Evolutionary conservation across 2,888 invertebrate species (phyloP).

Genomic region (Tridacna gigas): DNA sequence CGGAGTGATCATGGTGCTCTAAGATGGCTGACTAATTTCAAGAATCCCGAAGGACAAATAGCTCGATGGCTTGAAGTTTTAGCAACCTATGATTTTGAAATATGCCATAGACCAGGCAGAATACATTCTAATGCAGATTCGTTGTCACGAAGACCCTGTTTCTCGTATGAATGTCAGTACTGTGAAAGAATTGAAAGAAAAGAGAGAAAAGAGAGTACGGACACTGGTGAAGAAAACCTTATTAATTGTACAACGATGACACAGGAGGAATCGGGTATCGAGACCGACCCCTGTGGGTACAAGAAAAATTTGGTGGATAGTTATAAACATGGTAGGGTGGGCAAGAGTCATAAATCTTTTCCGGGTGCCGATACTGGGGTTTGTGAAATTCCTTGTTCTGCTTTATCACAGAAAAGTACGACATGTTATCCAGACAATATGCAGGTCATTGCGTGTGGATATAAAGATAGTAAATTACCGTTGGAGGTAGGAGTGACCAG

Average conservation of each 20-base stretch:
- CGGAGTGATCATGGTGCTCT: no score
- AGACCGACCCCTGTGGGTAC: conserved; percentile 3
- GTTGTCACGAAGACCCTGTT: conserved; percentile 45
- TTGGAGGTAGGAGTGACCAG: background rate
- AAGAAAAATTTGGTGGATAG: background rate
- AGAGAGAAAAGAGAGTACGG: background rate
- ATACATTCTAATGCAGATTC: conserved; percentile 42
- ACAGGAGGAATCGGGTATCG: background rate
- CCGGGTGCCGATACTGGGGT: background rate
- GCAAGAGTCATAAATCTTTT: background rate
- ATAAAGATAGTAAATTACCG: background rate
- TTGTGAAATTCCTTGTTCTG: background rate
- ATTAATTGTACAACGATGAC: background rate
- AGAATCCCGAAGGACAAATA: no score
- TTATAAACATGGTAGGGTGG: background rate
- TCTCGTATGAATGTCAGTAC: conserved; percentile 22
- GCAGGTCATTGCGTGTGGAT: background rate
- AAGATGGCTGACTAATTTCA: no score
- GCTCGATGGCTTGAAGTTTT: no score
- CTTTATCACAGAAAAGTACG: background rate
- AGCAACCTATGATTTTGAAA: no score
- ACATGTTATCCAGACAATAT: background rate
- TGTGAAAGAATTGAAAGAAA: conserved; percentile 31
- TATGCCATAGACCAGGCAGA: no score
- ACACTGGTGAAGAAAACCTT: background rate